These are phyloP conservation scores for Gouania willdenowi DNA, from an alignment of 2,797 vertebrate genomes.

Conservation along the genomic window DNA sequence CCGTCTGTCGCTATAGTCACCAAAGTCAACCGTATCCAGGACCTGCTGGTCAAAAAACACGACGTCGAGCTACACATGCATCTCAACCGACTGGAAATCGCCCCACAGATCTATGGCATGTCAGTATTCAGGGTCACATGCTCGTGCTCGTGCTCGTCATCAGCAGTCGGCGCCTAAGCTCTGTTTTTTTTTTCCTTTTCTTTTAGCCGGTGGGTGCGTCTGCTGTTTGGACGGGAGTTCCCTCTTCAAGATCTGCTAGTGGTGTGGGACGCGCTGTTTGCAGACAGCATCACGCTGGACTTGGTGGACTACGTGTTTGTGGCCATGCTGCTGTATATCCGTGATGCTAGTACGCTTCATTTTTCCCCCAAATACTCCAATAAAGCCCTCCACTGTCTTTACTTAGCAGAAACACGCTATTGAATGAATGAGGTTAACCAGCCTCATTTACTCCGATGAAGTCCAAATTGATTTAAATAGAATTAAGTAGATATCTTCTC, in stretches of 20 bases:
- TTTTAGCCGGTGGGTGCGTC: constrained; percentile 90
- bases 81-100: constrained; percentile 95
- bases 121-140: constrained; percentile 73
- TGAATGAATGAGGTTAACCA: constrained; percentile 30
- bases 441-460: constrained; percentile 22
- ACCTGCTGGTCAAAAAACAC: constrained; percentile 96
- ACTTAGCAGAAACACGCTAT: constrained; percentile 18
- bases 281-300: constrained; percentile 90
- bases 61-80: constrained; percentile 97
- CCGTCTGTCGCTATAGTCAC: constrained; percentile 96
- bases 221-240: constrained; percentile 95
- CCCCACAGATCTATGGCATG: constrained; percentile 98
- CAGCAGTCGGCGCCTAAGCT: background rate
- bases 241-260: constrained; percentile 94
- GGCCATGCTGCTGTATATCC: constrained; percentile 96
- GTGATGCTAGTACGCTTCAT: constrained; percentile 86
- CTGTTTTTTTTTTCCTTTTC: background rate
- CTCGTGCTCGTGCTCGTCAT: background rate
- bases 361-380: constrained; percentile 20
- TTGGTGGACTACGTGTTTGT: constrained; percentile 96
- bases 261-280: constrained; percentile 95
- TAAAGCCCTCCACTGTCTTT: constrained; percentile 16
- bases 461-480: constrained; percentile 24
- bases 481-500: constrained; percentile 7
- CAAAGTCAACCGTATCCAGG: constrained; percentile 98